Conservation (phyloP, 2,113 vertebrate species). For the Eudyptes chrysolophus region DNA sequence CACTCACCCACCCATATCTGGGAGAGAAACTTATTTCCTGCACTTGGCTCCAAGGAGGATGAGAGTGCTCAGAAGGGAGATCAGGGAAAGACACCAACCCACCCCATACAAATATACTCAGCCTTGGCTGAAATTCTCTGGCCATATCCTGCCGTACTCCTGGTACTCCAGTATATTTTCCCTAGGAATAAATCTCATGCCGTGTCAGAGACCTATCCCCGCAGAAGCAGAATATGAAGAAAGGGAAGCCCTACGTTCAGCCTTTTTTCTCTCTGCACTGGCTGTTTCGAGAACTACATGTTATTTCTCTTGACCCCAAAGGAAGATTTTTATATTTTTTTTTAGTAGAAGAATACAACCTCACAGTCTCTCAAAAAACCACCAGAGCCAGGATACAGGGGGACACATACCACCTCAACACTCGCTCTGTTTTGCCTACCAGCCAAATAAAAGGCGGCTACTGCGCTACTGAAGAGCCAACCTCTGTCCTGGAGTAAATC, state of each 20-base stretch:
- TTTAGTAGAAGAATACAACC: neutral
- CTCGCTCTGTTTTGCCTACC: neutral
- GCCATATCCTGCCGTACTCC: neutral
- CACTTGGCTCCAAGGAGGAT: neutral
- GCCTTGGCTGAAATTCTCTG: neutral
- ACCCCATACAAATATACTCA: neutral
- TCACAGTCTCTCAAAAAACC: neutral
- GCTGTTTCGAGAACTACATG: fast-evolving
- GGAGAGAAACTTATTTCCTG: neutral
- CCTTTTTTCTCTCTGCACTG: neutral
- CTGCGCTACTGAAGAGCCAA: neutral
- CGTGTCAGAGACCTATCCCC: neutral
- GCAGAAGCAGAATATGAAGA: neutral
- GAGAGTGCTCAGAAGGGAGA: neutral
- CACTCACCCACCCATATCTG: neutral
- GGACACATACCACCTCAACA: neutral
- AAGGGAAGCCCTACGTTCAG: neutral
- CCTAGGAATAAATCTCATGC: neutral
- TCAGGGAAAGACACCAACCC: neutral
- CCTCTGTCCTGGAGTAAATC: neutral
- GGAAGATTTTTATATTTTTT: neutral
- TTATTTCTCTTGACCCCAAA: neutral
- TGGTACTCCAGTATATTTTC: neutral
- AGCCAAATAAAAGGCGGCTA: neutral
- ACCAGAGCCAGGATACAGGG: neutral